Conservation (phyloP, 2,113 vertebrate genomes). For the Tamias sibiricus region DNA sequence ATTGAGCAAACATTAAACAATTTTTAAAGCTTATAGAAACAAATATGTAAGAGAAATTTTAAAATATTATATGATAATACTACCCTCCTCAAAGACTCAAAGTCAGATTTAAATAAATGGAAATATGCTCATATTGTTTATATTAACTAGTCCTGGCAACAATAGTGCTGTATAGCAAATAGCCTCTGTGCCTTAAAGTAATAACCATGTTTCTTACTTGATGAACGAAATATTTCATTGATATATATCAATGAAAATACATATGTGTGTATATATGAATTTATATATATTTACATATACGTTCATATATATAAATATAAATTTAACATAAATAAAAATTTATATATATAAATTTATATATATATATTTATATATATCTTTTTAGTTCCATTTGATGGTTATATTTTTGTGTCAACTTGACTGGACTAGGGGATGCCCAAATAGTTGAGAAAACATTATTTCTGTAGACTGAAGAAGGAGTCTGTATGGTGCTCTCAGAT, state of each 20-base stretch:
- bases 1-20: neutral
- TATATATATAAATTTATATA: too few species aligned
- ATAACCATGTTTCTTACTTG: neutral
- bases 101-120: neutral
- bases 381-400: neutral
- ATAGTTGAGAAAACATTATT: neutral
- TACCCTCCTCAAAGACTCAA: neutral
- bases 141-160: neutral
- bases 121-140: neutral
- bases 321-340: too few species aligned
- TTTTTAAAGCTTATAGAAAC: neutral
- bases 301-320: too few species aligned
- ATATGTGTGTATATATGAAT: neutral
- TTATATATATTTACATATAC: too few species aligned
- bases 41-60: neutral
- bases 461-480: neutral
- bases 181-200: neutral
- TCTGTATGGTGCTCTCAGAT: neutral
- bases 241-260: neutral
- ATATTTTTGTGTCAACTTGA: neutral
- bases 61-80: neutral
- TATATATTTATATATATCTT: too few species aligned
- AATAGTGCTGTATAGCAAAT: neutral
- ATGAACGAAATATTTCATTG: neutral
- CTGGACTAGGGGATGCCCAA: neutral